These are phyloP conservation scores for Tipula confusa DNA, from an alignment of 2,888 invertebrate genomes.

Conservation along the genomic window DNA sequence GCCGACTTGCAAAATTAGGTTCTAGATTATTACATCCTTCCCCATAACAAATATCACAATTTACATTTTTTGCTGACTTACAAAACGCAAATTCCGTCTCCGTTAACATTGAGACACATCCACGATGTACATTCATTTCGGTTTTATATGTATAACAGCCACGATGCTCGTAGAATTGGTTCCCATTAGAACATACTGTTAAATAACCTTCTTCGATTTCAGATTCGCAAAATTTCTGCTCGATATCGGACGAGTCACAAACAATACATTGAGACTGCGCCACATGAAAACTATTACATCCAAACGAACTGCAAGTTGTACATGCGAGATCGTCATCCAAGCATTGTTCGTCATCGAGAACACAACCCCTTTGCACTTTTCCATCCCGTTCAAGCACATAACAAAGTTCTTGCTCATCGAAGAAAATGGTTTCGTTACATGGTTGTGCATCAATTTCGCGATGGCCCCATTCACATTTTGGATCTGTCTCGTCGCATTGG, in stretches of 20 bases:
- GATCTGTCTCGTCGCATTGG: neutral
- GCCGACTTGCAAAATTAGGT: neutral
- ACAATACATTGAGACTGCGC: neutral
- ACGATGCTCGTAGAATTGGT: neutral
- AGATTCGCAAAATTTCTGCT: neutral
- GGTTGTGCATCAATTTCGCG: neutral
- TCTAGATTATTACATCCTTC: neutral
- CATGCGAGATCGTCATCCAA: neutral
- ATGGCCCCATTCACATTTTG: neutral
- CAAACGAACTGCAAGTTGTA: neutral
- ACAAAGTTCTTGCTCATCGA: neutral
- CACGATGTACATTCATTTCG: neutral
- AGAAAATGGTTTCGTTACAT: neutral
- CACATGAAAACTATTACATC: neutral
- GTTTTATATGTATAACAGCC: neutral
- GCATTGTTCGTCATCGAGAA: neutral
- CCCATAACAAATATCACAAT: neutral
- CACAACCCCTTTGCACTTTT: neutral
- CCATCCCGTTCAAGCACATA: neutral
- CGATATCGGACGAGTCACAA: neutral
- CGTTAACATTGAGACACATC: neutral
- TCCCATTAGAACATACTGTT: neutral
- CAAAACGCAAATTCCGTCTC: neutral
- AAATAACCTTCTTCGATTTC: neutral
- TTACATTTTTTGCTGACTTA: neutral